These are phyloP conservation scores for Tachyglossus aculeatus DNA, from an alignment of 2,797 vertebrate species.

Conservation along the genomic window DNA sequence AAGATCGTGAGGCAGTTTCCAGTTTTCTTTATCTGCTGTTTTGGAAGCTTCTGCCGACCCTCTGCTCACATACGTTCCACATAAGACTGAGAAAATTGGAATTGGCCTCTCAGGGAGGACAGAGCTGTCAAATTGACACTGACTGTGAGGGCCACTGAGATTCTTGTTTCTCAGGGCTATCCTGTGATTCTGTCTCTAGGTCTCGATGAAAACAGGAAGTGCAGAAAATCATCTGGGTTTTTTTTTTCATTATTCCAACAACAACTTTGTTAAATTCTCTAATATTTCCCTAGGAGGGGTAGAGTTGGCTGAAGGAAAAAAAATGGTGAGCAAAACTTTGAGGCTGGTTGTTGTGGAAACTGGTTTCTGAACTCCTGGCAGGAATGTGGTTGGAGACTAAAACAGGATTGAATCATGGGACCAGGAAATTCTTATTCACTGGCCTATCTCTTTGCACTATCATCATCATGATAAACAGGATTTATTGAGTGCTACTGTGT, in stretches of 20 bases:
- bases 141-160: not conserved
- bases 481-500: too few relatives aligned
- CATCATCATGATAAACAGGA: too few relatives aligned
- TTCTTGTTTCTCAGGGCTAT: not conserved
- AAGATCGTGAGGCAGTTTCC: not conserved
- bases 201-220: not conserved
- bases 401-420: too few relatives aligned
- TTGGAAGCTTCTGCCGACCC: not conserved
- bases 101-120: not conserved
- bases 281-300: fast-evolving
- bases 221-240: not conserved
- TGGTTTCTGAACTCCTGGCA: too few relatives aligned
- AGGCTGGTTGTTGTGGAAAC: not conserved
- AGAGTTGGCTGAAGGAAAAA: not conserved
- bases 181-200: not conserved
- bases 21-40: not conserved
- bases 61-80: not conserved
- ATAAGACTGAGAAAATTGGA: not conserved
- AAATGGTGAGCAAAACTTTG: fast-evolving
- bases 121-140: not conserved
- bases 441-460: too few relatives aligned
- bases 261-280: not conserved
- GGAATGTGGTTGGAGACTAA: too few relatives aligned
- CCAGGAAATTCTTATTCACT: too few relatives aligned
- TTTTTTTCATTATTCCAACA: not conserved